phyloP scores from a whole-genome alignment of 1,140 invertebrate species.

The Drosophila asahinai region DNA sequence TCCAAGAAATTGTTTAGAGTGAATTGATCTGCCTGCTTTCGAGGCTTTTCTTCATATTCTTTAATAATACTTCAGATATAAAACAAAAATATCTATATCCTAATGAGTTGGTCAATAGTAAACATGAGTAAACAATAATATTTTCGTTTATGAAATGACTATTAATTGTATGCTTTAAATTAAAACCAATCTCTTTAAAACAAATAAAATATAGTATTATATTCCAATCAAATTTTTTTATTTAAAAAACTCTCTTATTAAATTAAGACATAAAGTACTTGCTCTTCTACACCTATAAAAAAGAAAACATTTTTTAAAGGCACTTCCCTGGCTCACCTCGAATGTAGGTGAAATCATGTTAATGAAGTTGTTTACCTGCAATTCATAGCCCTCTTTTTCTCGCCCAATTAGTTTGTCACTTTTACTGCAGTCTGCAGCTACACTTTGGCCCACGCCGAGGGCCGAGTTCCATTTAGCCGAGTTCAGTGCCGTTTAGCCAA shows the following conservation, averaged over 20 bases:
- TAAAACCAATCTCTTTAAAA: too few relatives aligned
- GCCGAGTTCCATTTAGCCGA: constrained; percentile 29
- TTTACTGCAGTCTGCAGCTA: constrained; percentile 56
- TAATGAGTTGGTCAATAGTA: too few relatives aligned
- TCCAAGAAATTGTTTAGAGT: too few relatives aligned
- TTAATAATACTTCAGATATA: too few relatives aligned
- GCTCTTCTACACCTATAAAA: background rate
- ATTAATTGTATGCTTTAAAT: too few relatives aligned
- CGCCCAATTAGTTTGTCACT: constrained; percentile 76
- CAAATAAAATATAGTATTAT: background rate
- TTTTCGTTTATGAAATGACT: too few relatives aligned
- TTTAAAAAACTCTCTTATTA: background rate
- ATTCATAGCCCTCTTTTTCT: constrained; percentile 58
- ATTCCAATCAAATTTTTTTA: background rate
- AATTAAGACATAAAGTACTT: background rate
- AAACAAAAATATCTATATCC: too few relatives aligned
- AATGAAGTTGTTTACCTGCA: constrained; percentile 77
- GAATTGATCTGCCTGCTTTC: too few relatives aligned
- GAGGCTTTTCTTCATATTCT: too few relatives aligned
- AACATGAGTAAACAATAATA: too few relatives aligned
- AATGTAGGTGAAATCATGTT: constrained; percentile 72
- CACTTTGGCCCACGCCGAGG: constrained; percentile 25
- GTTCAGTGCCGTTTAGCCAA: constrained; percentile 26
- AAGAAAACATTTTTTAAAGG: background rate
- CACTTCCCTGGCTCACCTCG: constrained; percentile 8